These are phyloP conservation scores for Labeo calbasu DNA, from an alignment of 2,797 vertebrate species.

Conservation along the genomic window DNA sequence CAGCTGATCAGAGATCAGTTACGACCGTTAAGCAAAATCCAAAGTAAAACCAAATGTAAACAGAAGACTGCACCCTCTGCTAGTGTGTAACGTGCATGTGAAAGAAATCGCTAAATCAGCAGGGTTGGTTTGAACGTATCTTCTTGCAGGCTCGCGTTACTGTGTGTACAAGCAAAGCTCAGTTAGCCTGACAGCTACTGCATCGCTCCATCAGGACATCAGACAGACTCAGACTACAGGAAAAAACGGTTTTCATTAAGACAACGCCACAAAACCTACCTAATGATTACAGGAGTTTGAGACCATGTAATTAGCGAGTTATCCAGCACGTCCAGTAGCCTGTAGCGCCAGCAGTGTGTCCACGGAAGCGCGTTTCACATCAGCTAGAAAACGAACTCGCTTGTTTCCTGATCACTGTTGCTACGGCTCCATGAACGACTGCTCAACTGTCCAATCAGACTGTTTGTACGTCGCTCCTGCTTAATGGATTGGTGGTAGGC, in stretches of 20 bases:
- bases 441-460: constrained; percentile 16
- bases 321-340: neutral
- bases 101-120: neutral
- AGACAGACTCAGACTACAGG: constrained; percentile 9
- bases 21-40: neutral
- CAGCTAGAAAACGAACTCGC: neutral
- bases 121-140: neutral
- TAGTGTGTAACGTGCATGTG: neutral
- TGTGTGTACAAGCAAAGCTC: neutral
- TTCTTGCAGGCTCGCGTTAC: constrained; percentile 15
- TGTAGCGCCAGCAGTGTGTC: neutral
- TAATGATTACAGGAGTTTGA: constrained; percentile 17
- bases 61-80: neutral
- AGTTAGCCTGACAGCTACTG: constrained; percentile 52
- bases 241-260: neutral
- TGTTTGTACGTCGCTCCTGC: neutral
- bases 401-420: constrained; percentile 40
- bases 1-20: neutral
- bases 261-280: constrained; percentile 48
- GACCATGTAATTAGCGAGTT: neutral
- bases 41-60: neutral
- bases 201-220: constrained; percentile 63
- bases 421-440: constrained; percentile 10
- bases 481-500: neutral
- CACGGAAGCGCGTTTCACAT: neutral